Base-by-base conservation (phyloP, 2,797 vertebrate genomes). In the Brotula barbata region DNA sequence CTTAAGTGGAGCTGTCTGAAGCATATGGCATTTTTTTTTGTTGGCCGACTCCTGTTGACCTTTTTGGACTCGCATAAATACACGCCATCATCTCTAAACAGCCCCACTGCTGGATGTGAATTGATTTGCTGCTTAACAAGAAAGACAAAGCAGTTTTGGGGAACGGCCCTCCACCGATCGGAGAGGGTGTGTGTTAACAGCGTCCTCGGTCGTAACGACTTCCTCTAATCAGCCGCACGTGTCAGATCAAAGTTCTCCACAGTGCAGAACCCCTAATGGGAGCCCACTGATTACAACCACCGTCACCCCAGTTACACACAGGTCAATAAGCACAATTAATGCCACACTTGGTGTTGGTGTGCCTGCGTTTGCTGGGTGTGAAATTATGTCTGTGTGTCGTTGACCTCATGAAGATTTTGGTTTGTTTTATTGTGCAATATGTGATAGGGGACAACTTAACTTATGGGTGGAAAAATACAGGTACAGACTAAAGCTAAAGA, bases 161-260 rank as follows among this genome's bases (percentile, higher is more conserved):
- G 40, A 73, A 22, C 48, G 58, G 52, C 50, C 77, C 49, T 66
- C 59, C 43, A 53, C 59, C 64, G 62, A 64, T 85, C 47, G 51
- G 59, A 81, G 64, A 46, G 56, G 61, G 68, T 71, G 25, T 12
- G 54, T 76, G 80, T 85, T 85, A 87, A 78, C 74, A 39, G 78
- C 37, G 80, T 72, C 68, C 71, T 71, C 59, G 41, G 55, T 52
- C 28, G 1, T 75, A 84, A 86, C 63, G 51, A 79, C 85, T 87
- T 83, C 67, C 80, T 85, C 71, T 87, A 90, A 89, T 89, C 78
- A 88, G 73, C 75, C 37, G 68, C 80, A 83, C 73, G 73, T 85
- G 84, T 89, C 77, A 31, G 80, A 79, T 86, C 73, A 89, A 81
- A 84, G 81, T 80, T 78, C 60, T 64, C 76, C 50, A 60, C 31